Percentiles rank a stretch among this genome's conserved stretches.
phyloP scores from a whole-genome alignment of 2,797 vertebrate genomes.

The Propithecus deckenii region DNA sequence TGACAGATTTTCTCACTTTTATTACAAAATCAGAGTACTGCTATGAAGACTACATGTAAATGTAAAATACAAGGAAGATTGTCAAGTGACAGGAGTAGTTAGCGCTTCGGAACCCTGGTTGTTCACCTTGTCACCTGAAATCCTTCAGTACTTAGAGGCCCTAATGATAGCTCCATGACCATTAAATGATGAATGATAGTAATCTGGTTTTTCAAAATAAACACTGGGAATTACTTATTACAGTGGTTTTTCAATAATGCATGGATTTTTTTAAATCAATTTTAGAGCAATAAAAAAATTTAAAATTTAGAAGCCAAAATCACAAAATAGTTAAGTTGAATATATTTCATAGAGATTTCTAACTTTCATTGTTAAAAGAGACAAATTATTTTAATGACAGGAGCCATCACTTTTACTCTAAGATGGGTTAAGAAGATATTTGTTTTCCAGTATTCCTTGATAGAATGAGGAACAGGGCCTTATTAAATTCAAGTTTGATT shows the following conservation, averaged over 20 bases:
- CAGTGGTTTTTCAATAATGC: not conserved
- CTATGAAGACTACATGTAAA: not conserved
- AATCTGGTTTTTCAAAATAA: conserved; percentile 13
- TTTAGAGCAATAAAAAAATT: not conserved
- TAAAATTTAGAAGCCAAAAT: not conserved
- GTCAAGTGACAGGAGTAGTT: conserved; percentile 22
- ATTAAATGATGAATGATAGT: conserved; percentile 27
- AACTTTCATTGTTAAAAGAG: conserved; percentile 5
- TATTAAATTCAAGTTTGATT: not conserved
- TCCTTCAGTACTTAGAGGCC: not conserved
- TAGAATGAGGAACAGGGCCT: not conserved
- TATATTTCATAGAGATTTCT: not conserved
- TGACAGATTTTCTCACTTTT: conserved; percentile 45
- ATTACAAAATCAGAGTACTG: conserved; percentile 56
- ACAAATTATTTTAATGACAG: not conserved
- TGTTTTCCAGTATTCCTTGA: conserved; percentile 9
- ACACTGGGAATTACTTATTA: not conserved
- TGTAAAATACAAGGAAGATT: conserved; percentile 48
- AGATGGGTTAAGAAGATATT: not conserved
- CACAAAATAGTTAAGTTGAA: not conserved
- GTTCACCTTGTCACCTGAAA: conserved; percentile 33
- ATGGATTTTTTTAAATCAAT: not conserved
- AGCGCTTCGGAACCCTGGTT: not conserved
- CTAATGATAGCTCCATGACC: not conserved
- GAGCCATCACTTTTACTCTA: not conserved